A percentile compares a stretch with the other conserved stretches of the same genome.
These are phyloP conservation scores for Rhadinocentrus ornatus DNA, from an alignment of 2,797 vertebrate species.

Conservation along the genomic window DNA sequence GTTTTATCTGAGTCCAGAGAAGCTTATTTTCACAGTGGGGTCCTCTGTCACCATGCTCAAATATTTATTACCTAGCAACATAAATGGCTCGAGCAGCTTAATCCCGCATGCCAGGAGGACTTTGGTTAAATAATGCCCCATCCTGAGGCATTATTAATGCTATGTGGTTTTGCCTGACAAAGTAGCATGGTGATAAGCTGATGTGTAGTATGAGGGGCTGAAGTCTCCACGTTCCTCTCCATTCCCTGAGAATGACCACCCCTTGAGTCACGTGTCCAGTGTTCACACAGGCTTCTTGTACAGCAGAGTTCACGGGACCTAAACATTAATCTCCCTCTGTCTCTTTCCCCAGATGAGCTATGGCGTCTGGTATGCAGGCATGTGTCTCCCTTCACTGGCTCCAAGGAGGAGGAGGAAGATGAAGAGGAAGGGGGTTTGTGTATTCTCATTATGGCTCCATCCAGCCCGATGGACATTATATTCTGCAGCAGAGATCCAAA, in stretches of 20 bases:
- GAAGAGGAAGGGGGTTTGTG: conserved; percentile 38
- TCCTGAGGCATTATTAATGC: conserved; percentile 59
- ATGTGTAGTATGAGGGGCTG: conserved; percentile 33
- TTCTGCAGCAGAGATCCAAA: conserved; percentile 32
- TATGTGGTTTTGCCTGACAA: conserved; percentile 57
- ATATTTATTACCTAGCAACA: conserved; percentile 55
- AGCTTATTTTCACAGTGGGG: conserved; percentile 42
- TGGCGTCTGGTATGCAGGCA: conserved; percentile 77
- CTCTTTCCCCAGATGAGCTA: conserved; percentile 73
- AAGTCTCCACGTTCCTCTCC: conserved; percentile 48
- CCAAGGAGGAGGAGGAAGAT: conserved; percentile 27
- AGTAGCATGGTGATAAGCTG: conserved; percentile 63
- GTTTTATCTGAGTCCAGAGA: conserved; percentile 32
- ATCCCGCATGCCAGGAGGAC: conserved; percentile 56
- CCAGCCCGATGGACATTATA: conserved; percentile 49
- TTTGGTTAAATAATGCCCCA: conserved; percentile 51
- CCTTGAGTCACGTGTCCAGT: conserved; percentile 55
- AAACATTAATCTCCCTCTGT: conserved; percentile 63
- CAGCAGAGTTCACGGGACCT: conserved; percentile 60
- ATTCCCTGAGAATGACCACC: conserved; percentile 47
- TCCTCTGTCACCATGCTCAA: conserved; percentile 24
- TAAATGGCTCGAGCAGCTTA: conserved; percentile 57
- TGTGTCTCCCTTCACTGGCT: conserved; percentile 57
- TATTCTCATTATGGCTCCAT: conserved; percentile 39
- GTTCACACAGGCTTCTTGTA: conserved; percentile 33